These are phyloP conservation scores for Meta bourneti DNA, from an alignment of 2,888 invertebrate genomes.

Conservation along the genomic window DNA sequence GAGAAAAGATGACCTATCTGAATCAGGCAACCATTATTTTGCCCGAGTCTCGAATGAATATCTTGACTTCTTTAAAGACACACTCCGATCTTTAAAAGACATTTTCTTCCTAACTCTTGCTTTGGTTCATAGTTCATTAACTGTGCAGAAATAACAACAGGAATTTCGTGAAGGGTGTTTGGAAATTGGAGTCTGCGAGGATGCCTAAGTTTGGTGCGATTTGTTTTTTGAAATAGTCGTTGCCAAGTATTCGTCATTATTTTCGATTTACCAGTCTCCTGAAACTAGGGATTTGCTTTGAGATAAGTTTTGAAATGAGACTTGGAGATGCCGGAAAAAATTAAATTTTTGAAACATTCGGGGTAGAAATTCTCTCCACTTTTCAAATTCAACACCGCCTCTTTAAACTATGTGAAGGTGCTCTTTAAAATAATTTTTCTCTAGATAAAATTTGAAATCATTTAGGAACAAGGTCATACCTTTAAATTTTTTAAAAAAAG, in stretches of 20 bases:
- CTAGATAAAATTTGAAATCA: too few species aligned
- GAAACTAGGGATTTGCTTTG: background rate
- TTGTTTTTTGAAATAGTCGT: background rate
- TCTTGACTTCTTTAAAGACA: conserved; percentile 55
- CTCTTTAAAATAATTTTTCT: too few species aligned
- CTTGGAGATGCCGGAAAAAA: too few species aligned
- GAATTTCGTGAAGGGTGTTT: conserved; percentile 14
- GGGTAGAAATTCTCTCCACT: too few species aligned
- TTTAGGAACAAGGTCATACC: too few species aligned
- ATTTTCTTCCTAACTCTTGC: conserved; percentile 15
- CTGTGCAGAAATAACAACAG: too few species aligned
- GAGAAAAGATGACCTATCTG: conserved; percentile 56
- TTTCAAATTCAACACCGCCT: too few species aligned
- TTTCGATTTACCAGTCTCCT: background rate
- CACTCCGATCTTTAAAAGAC: conserved; percentile 19
- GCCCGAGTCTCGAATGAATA: too few species aligned
- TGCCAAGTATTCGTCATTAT: too few species aligned
- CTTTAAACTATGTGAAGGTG: too few species aligned
- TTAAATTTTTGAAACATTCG: too few species aligned
- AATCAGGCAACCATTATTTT: conserved; percentile 65
- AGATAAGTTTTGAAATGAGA: background rate
- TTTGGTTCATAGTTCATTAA: conserved; percentile 58
- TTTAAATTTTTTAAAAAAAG: too few species aligned
- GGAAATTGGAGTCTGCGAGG: background rate
- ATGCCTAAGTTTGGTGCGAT: background rate